Evolutionary conservation across 2,888 invertebrate species (phyloP), one percentile per base, ranked within the genome.

Genomic region (Zygogramma bicolorata): DNA sequence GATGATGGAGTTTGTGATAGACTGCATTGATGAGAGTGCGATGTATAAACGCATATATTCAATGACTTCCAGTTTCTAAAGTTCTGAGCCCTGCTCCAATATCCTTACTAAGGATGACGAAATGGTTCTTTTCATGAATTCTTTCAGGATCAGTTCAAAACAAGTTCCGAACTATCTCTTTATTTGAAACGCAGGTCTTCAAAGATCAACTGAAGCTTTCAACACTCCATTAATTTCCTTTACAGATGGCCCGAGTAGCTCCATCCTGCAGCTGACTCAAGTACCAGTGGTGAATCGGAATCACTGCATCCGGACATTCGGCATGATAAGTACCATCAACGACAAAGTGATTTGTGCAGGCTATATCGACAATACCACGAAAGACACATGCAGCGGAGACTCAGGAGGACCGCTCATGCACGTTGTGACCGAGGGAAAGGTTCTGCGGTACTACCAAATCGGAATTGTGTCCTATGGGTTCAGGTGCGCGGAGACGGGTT

Each of bases 371-470:
- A 94, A 93, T 0, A 92, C 92, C 22, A 22, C 27, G 1, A 91
- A 91, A 83, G 94, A 94, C 82, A 91, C 94, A 49, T 94, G 94
- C 80, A 91, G 92, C 87, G 94, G 95, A 0, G 95, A 95, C 87
- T 94, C 94, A 60, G 95, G 95, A 0, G 95, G 95, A 3, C 95
- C 95, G 0, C 86, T 95, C n/a, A 93, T 94, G 92, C 89, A 77
- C 53, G 81, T 78, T 3, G 34, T 49, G 7, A 31, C 29, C 1
- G 68, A 74, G 40, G 60, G 61, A 0, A 46, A 81, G 79, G 27
- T 89, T 85, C 7, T 79, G 25, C 72, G 68, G 10, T 85, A 82
- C 87, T 91, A 92, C 82, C 90, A 92, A 80, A 91, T 92, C 61
- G 93, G 93, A 1, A 88, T 93, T 0, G 92, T 93, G 1, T 92